Base-by-base conservation (phyloP, 2,113 vertebrate genomes). In the Struthio camelus region DNA sequence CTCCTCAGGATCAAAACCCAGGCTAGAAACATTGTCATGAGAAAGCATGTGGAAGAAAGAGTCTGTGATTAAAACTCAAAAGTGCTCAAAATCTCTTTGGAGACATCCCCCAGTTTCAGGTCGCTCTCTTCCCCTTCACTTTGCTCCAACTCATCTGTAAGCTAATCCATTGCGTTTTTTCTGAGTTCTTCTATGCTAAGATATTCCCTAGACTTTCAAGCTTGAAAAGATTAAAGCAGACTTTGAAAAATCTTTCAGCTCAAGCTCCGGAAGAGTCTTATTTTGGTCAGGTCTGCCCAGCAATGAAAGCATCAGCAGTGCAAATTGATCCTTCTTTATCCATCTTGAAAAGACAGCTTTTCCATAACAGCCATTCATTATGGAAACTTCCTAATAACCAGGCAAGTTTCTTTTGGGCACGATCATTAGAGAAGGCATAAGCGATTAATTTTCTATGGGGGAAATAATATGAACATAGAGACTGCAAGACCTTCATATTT, bases 401-500 rank as follows among this genome's bases (percentile, higher is more conserved):
- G 32, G 3, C 50, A 84, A 56, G 23, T 15, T 14, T 53, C 59
- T 83, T 86, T 54, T 46, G 42, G 17, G 40, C 20, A 56, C 1
- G 1, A 40, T n/a, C 34, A 73, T 24, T 53, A 51, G 40, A 27
- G 80, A 59, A 13, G 27, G 30, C 27, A 89, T 27, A 83, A 67
- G 4, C 30, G 17, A 78, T 64, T 89, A 0, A 24, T 15, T 84
- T 78, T 71, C 59, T 46, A 1, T 13, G 30, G 51, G 73, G 34
- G 42, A 90, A 86, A 78, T 53, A 6, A 8, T 24, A 58, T 25
- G 62, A 85, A 61, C 9, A 30, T 5, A 77, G 70, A 75, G 40
- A 40, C 1, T 23, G 13, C 9, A 11, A 89, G 24, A 58, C 1
- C 0, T 0, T 19, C 58, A 2, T 4, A 64, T 28, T 78, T 78